These are phyloP conservation scores for Percopsis omiscomaycus DNA, from an alignment of 2,797 vertebrate species.

Conservation along the genomic window DNA sequence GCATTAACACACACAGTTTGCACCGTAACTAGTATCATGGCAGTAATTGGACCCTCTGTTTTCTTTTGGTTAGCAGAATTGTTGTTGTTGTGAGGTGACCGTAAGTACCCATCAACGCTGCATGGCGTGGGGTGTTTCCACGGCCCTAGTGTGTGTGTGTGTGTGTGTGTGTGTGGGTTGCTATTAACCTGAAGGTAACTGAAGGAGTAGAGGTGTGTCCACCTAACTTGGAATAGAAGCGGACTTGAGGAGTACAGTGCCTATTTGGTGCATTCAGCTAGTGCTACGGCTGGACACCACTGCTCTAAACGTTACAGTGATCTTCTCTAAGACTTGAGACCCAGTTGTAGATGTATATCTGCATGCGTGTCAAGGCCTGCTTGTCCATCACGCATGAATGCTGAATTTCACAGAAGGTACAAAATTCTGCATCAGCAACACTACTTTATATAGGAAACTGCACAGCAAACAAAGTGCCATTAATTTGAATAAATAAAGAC, in stretches of 20 bases:
- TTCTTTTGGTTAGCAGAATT: constrained; percentile 67
- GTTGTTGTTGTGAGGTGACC: constrained; percentile 82
- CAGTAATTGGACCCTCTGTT: constrained; percentile 47
- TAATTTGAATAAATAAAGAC: constrained; percentile 41
- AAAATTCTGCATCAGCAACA: constrained; percentile 28
- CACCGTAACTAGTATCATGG: background rate
- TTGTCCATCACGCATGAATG: constrained; percentile 56
- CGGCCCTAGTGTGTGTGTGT: constrained; percentile 32
- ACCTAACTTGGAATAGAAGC: background rate
- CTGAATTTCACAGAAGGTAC: constrained; percentile 3
- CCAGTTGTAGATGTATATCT: background rate
- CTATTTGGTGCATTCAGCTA: background rate
- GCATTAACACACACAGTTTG: too few species aligned
- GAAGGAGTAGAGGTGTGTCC: constrained; percentile 20
- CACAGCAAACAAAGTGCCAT: constrained; percentile 17
- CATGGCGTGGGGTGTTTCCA: constrained; percentile 59
- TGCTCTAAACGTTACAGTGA: too few species aligned
- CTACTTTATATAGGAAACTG: constrained; percentile 20
- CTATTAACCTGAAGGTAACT: constrained; percentile 34
- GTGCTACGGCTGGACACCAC: background rate
- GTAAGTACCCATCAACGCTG: constrained; percentile 76
- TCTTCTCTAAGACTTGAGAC: background rate
- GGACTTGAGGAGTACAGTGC: background rate
- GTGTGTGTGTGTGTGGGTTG: constrained; percentile 29
- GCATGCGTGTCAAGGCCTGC: constrained; percentile 21